A percentile compares a stretch with the other conserved stretches of the same genome.
Evolutionary conservation across 2,113 vertebrate species (phyloP).

Genomic region (Ivindomyrus marchei): DNA sequence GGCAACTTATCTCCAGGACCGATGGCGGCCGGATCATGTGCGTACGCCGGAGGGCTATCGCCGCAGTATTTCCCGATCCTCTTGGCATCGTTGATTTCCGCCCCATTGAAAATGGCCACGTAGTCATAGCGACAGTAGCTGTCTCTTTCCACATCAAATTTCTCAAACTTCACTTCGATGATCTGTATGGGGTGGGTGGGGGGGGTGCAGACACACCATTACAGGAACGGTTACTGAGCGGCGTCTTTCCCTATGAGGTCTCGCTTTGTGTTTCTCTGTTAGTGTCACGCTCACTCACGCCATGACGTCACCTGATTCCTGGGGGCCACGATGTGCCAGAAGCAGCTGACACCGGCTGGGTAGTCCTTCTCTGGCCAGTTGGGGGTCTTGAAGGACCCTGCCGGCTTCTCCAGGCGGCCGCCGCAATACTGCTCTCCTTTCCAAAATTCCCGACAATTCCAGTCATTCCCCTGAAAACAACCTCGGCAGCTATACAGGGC

Average conservation of each 20-base stretch:
- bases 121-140: slow-evolving; percentile 96
- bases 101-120: slow-evolving; percentile 87
- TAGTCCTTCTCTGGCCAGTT: slow-evolving; percentile 98
- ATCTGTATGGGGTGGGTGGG: slow-evolving; percentile 47
- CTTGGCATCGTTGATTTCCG: slow-evolving; percentile 84
- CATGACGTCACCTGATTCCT: slow-evolving; percentile 79
- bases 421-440: slow-evolving; percentile 97
- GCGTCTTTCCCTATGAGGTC: background rate
- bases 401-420: slow-evolving; percentile 76
- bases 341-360: slow-evolving; percentile 86
- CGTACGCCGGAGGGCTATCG: slow-evolving; percentile 91
- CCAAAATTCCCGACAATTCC: background rate
- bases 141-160: slow-evolving; percentile 95
- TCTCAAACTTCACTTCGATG: slow-evolving; percentile 92
- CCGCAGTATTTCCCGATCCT: slow-evolving; percentile 94
- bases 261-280: background rate
- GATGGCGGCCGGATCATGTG: background rate
- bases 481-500: background rate
- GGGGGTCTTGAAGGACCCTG: slow-evolving; percentile 85
- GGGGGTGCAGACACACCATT: background rate
- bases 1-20: background rate
- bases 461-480: slow-evolving; percentile 6
- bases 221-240: background rate
- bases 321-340: slow-evolving; percentile 91
- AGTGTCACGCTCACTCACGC: background rate